phyloP scores from a whole-genome alignment of 2,888 invertebrate genomes.

The Dorcus hopei region DNA sequence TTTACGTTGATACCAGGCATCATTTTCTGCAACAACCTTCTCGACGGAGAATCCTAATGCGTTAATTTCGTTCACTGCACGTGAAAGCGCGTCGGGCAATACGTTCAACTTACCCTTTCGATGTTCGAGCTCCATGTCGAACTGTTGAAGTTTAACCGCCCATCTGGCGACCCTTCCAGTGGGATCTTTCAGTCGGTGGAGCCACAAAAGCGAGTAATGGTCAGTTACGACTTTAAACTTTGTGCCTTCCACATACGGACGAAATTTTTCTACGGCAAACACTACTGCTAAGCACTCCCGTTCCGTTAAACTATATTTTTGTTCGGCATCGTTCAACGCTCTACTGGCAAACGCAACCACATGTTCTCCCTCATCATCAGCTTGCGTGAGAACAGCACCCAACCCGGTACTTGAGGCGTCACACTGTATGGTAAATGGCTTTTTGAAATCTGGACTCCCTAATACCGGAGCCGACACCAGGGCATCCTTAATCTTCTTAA shows the following conservation, averaged over 20 bases:
- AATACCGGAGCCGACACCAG: conserved; percentile 29
- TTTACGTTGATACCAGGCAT: no score
- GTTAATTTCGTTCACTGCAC: not conserved
- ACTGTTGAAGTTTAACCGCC: conserved; percentile 23
- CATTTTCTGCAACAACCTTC: no score
- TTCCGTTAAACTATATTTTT: conserved; percentile 19
- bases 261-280: conserved; percentile 20
- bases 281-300: conserved; percentile 19
- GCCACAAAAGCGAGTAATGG: conserved; percentile 27
- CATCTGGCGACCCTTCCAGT: conserved; percentile 30
- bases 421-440: conserved; percentile 29
- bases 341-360: conserved; percentile 21
- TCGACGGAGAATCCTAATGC: no score
- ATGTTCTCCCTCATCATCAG: conserved; percentile 25
- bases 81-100: conserved; percentile 6
- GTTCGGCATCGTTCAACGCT: conserved; percentile 8
- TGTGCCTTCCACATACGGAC: conserved; percentile 24
- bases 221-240: conserved; percentile 31
- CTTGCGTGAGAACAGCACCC: conserved; percentile 27
- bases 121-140: conserved; percentile 16
- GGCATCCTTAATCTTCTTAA: conserved; percentile 25
- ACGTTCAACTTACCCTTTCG: conserved; percentile 10
- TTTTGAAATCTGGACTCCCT: conserved; percentile 27
- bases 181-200: conserved; percentile 28
- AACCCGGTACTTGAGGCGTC: conserved; percentile 29